phyloP scores from a whole-genome alignment of 2,113 vertebrate species.

The Capreolus pygargus region DNA sequence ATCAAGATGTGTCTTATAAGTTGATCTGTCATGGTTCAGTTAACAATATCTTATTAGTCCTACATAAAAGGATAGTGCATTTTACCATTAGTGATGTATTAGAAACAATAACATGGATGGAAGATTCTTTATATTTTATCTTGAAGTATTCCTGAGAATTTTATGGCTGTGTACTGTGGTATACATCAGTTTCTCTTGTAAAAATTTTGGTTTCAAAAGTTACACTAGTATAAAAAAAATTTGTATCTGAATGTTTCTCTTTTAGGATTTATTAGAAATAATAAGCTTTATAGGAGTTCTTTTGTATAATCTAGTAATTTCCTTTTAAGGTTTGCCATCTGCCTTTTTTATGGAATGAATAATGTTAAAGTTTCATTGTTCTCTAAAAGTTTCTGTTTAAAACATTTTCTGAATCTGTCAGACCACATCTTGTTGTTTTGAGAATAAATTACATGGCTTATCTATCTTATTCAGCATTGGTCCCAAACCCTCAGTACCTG shows the following conservation, averaged over 20 bases:
- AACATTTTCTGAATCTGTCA: background rate
- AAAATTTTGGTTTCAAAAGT: background rate
- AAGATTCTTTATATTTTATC: background rate
- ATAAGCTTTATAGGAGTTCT: background rate
- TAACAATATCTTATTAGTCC: background rate
- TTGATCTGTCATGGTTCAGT: background rate
- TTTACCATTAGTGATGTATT: background rate
- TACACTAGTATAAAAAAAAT: background rate
- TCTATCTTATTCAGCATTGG: background rate
- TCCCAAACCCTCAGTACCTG: background rate
- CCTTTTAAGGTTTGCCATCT: background rate
- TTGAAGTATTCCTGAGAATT: background rate
- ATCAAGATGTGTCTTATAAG: background rate
- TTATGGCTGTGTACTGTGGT: background rate
- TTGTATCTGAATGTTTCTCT: background rate
- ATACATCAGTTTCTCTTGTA: background rate
- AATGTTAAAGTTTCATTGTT: background rate
- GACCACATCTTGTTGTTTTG: background rate
- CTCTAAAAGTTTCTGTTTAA: background rate
- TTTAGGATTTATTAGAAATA: slow-evolving; percentile 8
- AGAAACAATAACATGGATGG: background rate
- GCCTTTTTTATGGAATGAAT: background rate
- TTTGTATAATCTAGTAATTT: background rate
- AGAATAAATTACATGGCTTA: background rate
- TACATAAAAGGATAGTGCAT: background rate